Percentiles rank a stretch among this genome's conserved stretches.
Evolutionary conservation across 2,797 vertebrate species (phyloP).

Genomic region (Gobio occitaniae): DNA sequence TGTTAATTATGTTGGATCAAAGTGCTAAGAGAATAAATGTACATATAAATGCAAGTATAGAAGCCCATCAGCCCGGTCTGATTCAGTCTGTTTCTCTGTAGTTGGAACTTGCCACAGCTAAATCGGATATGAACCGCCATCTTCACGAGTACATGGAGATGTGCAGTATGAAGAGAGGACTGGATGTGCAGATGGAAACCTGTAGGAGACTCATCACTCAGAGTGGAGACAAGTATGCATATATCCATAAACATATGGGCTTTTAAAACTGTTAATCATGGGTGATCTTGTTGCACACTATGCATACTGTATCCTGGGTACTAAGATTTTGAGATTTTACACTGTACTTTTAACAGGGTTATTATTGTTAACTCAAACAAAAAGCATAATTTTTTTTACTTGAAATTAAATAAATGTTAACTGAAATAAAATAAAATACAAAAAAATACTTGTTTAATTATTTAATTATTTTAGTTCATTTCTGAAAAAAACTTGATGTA

Average conservation of each 20-base stretch:
- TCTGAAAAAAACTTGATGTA: too few species aligned
- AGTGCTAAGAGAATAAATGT: not conserved
- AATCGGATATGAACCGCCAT: constrained; percentile 97
- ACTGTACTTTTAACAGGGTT: not conserved
- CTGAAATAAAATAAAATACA: too few species aligned
- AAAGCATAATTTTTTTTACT: not conserved
- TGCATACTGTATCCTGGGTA: not conserved
- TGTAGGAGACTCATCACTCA: constrained; percentile 94
- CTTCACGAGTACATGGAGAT: constrained; percentile 99
- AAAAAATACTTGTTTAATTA: too few species aligned
- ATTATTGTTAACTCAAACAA: not conserved
- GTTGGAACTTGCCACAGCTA: constrained; percentile 95
- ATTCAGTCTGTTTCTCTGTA: constrained; percentile 59
- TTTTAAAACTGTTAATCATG: not conserved
- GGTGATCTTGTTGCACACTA: not conserved
- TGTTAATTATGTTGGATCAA: not conserved
- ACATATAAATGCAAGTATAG: not conserved
- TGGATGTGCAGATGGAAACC: constrained; percentile 98
- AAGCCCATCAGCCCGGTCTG: not conserved
- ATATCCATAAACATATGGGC: constrained; percentile 39
- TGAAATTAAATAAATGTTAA: too few species aligned
- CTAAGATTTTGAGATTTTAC: not conserved
- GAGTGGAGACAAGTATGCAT: constrained; percentile 87
- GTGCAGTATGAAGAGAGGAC: constrained; percentile 97
- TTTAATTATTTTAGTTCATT: not conserved